A percentile compares a stretch with the other conserved stretches of the same genome.
These are phyloP conservation scores for Sesamia inferens DNA, from an alignment of 2,888 invertebrate genomes.

Conservation along the genomic window DNA sequence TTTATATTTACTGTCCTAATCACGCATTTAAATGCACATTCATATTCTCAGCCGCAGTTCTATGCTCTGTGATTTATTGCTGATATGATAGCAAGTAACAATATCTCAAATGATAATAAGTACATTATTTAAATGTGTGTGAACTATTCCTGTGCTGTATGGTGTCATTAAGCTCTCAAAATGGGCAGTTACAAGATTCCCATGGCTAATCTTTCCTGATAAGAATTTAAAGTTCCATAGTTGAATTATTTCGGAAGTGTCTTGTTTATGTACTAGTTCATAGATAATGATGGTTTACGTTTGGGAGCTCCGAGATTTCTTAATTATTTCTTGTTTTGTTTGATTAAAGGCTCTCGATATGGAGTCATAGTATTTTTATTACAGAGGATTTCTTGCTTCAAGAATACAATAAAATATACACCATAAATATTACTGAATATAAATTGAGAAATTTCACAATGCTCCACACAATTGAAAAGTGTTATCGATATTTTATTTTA, in stretches of 20 bases:
- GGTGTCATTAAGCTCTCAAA: conserved; percentile 43
- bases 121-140: conserved; percentile 47
- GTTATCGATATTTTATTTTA: no score
- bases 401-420: background rate
- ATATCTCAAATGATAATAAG: conserved; percentile 7
- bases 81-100: background rate
- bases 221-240: conserved; percentile 44
- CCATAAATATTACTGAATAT: no score
- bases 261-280: background rate
- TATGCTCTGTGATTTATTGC: background rate
- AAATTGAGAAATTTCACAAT: no score
- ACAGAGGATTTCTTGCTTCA: background rate
- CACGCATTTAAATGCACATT: background rate
- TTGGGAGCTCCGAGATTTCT: background rate
- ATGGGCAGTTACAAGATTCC: conserved; percentile 48
- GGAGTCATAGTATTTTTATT: background rate
- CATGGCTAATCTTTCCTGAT: conserved; percentile 49
- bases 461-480: no score
- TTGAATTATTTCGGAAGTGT: conserved; percentile 46
- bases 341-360: background rate
- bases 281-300: background rate
- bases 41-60: background rate
- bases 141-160: conserved; percentile 33
- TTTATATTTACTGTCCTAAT: background rate
- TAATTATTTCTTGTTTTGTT: background rate